A percentile compares a stretch with the other conserved stretches of the same genome.
These are phyloP conservation scores for Gymnothorax reevesii DNA, from an alignment of 2,797 vertebrate genomes.

Conservation along the genomic window DNA sequence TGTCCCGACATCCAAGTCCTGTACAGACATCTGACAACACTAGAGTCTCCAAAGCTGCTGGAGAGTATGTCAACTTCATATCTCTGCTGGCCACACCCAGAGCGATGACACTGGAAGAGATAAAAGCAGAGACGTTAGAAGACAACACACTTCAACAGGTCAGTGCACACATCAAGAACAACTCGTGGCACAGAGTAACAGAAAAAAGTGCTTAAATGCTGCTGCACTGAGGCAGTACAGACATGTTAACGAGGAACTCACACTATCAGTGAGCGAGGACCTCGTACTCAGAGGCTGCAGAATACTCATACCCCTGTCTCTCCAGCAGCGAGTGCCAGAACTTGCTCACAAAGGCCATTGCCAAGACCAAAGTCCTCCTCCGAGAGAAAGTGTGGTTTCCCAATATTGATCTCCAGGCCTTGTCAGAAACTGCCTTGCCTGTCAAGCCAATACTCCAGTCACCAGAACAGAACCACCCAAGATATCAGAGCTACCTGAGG, in stretches of 20 bases:
- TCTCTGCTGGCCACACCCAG: slow-evolving; percentile 23
- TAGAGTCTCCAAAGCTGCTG: slow-evolving; percentile 35
- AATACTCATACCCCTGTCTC: neutral
- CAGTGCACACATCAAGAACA: slow-evolving; percentile 12
- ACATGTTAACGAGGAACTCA: slow-evolving; percentile 36
- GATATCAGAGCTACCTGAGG: slow-evolving; percentile 37
- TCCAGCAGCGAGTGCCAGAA: neutral
- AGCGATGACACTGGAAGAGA: slow-evolving; percentile 33
- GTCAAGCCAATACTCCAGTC: slow-evolving; percentile 9
- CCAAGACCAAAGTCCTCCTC: neutral
- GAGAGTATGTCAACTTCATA: slow-evolving; percentile 46
- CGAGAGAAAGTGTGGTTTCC: too few relatives aligned
- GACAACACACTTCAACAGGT: slow-evolving; percentile 37
- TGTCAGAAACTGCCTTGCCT: too few relatives aligned
- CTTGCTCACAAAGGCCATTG: neutral
- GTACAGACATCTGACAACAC: neutral
- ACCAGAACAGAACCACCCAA: slow-evolving; percentile 19
- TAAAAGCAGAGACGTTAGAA: slow-evolving; percentile 33
- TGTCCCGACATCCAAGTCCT: slow-evolving; percentile 31
- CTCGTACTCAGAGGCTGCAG: neutral
- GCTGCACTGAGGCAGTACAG: slow-evolving; percentile 16
- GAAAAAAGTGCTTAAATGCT: neutral
- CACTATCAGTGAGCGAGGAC: neutral
- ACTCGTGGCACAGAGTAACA: slow-evolving; percentile 32
- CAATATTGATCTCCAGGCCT: too few relatives aligned